phyloP scores from a whole-genome alignment of 2,113 vertebrate genomes.

The Vulpes ferrilata region DNA sequence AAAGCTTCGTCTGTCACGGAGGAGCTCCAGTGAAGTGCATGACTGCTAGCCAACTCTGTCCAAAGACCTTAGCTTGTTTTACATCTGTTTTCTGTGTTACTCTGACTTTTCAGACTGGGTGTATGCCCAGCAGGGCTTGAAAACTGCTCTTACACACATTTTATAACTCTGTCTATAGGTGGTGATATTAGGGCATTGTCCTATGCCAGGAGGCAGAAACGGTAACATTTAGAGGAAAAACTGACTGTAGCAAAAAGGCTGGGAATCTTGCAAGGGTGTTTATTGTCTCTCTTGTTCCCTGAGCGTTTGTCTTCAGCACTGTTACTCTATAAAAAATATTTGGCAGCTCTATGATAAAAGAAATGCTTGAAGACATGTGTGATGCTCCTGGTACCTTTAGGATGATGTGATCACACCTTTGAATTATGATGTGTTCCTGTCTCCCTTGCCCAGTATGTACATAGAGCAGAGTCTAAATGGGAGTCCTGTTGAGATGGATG shows the following conservation, averaged over 20 bases:
- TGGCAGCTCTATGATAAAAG: background rate
- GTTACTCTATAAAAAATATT: conserved; percentile 14
- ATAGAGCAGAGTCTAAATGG: background rate
- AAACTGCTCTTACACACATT: background rate
- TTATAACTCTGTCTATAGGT: background rate
- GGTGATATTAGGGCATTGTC: background rate
- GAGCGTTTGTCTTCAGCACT: conserved; percentile 41
- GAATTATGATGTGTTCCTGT: rapidly evolving
- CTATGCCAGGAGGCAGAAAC: conserved; percentile 38
- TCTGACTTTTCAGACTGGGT: conserved; percentile 21
- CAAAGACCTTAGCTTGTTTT: background rate
- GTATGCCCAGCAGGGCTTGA: background rate
- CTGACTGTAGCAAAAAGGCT: conserved; percentile 29
- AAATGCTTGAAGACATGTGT: background rate
- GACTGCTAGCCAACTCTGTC: background rate
- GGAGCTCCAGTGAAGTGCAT: rapidly evolving
- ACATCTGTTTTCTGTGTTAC: conserved; percentile 10
- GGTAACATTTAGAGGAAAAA: background rate
- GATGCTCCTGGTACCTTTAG: background rate
- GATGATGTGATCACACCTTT: background rate
- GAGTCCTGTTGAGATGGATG: rapidly evolving
- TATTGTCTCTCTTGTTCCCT: conserved; percentile 9
- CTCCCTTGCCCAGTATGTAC: background rate
- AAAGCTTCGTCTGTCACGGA: background rate
- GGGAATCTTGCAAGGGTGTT: conserved; percentile 32